Evolutionary conservation across 2,888 invertebrate species (phyloP).

Genomic region (Cantharis flavilabris): DNA sequence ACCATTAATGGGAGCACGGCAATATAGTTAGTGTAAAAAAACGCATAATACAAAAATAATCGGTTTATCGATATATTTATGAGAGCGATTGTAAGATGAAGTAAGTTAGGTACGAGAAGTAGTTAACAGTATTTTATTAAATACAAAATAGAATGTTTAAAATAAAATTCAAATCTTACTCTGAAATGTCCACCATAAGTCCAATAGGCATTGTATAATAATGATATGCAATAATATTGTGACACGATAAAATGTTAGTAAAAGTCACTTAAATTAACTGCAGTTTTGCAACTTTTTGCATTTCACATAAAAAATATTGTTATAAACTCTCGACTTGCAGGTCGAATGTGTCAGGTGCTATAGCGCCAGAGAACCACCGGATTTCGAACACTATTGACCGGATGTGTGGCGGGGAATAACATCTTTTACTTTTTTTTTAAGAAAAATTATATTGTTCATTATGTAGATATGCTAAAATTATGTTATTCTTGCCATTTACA

Average conservation of each 20-base stretch:
- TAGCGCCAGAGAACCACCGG: slow-evolving; percentile 30
- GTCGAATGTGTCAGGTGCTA: slow-evolving; percentile 27
- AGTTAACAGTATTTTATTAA: too few species aligned
- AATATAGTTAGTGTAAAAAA: too few species aligned
- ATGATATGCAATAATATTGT: background rate
- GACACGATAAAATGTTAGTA: background rate
- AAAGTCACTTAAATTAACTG: background rate
- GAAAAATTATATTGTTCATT: slow-evolving; percentile 9
- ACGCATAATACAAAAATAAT: too few species aligned
- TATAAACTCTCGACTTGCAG: background rate
- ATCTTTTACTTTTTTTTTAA: slow-evolving; percentile 19
- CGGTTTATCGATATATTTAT: too few species aligned
- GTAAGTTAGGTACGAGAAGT: too few species aligned
- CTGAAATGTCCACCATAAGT: slow-evolving; percentile 65
- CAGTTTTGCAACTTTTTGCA: background rate
- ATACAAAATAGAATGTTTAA: too few species aligned
- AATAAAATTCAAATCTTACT: slow-evolving; percentile 50
- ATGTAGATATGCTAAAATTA: slow-evolving; percentile 16
- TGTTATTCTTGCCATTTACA: background rate
- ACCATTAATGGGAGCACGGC: background rate
- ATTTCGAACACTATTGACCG: slow-evolving; percentile 29
- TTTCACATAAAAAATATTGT: background rate
- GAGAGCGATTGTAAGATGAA: too few species aligned
- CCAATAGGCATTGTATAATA: slow-evolving; percentile 60
- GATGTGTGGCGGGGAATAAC: slow-evolving; percentile 33